Percentiles rank a stretch among this genome's conserved stretches.
Conservation (phyloP, 2,113 vertebrate genomes). For the Mesocricetus auratus region DNA sequence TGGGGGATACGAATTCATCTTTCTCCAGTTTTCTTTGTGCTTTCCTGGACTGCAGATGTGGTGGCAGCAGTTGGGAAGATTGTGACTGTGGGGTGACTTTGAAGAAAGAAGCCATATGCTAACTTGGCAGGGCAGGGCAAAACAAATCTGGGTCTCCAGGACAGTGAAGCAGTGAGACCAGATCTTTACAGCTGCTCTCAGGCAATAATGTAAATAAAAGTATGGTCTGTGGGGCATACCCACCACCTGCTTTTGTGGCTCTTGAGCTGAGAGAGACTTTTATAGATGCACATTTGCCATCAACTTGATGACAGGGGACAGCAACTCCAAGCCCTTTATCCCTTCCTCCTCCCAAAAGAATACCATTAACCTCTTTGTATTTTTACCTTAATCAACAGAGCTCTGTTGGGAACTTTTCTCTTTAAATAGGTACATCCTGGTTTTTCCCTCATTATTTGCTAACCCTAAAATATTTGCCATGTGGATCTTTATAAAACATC, state of each 20-base stretch:
- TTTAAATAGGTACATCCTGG: background rate
- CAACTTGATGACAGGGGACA: background rate
- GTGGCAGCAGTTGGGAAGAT: background rate
- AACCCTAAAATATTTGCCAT: constrained; percentile 36
- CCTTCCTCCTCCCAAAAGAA: background rate
- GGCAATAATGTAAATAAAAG: constrained; percentile 2
- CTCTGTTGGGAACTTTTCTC: background rate
- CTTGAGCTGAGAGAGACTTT: background rate
- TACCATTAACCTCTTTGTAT: background rate
- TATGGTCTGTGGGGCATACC: background rate
- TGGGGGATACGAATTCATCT: background rate
- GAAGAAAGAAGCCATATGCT: background rate
- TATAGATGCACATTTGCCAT: constrained; percentile 24
- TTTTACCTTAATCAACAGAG: constrained; percentile 14
- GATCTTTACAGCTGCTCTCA: background rate
- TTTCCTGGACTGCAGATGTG: background rate
- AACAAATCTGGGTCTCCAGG: background rate
- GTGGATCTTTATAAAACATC: background rate
- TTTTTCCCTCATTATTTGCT: background rate
- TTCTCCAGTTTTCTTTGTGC: background rate
- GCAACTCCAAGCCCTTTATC: background rate
- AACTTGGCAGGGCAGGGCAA: background rate
- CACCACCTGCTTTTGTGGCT: background rate
- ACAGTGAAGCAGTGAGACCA: background rate
- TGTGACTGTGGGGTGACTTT: background rate